These are phyloP conservation scores for Pseudococcus jackbeardsleyi DNA, from an alignment of 2,888 invertebrate genomes.

Conservation along the genomic window DNA sequence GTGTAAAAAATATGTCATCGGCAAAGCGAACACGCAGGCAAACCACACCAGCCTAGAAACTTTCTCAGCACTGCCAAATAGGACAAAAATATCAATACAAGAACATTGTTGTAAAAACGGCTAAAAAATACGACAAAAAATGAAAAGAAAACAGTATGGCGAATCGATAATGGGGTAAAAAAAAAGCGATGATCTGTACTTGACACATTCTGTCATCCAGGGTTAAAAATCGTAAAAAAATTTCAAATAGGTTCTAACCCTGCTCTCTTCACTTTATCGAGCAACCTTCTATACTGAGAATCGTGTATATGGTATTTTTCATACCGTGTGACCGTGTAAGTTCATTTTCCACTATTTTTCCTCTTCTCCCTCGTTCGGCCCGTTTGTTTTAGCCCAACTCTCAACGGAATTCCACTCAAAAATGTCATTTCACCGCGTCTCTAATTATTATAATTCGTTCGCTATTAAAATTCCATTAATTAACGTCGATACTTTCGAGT, in stretches of 20 bases:
- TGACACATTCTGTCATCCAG: slow-evolving; percentile 4
- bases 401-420: slow-evolving; percentile 5
- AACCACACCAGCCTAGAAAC: not conserved
- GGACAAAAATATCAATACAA: not conserved
- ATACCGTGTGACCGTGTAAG: not conserved
- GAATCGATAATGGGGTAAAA: slow-evolving; percentile 38
- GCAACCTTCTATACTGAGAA: not conserved
- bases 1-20: not conserved
- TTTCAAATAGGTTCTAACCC: slow-evolving; percentile 8
- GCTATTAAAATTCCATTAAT: slow-evolving; percentile 53
- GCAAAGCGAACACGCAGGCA: not conserved
- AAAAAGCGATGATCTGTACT: slow-evolving; percentile 8
- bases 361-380: not conserved
- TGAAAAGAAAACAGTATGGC: not conserved
- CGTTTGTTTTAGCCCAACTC: not conserved
- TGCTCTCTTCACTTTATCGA: not conserved
- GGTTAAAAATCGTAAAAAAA: slow-evolving; percentile 24
- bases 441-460: slow-evolving; percentile 49
- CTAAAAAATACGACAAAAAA: not conserved
- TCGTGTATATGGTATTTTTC: not conserved
- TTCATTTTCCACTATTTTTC: not conserved
- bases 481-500: slow-evolving; percentile 47
- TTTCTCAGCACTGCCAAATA: not conserved
- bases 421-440: slow-evolving; percentile 21
- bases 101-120: not conserved